Evolutionary conservation across 2,888 invertebrate genomes (phyloP).

Genomic region (Timema podura): DNA sequence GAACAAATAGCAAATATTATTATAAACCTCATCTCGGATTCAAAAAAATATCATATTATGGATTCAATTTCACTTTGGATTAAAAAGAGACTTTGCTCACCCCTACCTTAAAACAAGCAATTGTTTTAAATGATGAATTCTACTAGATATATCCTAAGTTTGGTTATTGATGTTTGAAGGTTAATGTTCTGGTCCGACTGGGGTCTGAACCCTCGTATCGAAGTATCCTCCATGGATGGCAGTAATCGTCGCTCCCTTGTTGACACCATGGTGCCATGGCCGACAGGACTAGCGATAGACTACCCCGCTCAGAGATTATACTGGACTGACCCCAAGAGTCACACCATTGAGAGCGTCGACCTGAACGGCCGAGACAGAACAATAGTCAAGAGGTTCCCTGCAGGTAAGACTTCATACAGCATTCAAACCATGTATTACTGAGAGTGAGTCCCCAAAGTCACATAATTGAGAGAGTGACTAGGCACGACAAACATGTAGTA

Average conservation of each 20-base stretch:
- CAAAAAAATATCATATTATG: too few relatives aligned
- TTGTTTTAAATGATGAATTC: too few relatives aligned
- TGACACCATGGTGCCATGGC: conserved; percentile 61
- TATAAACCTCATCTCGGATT: too few relatives aligned
- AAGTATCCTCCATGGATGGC: conserved; percentile 64
- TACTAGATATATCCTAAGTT: too few relatives aligned
- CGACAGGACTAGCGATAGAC: conserved; percentile 72
- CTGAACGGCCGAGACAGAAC: conserved; percentile 66
- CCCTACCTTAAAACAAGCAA: too few relatives aligned
- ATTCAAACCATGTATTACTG: too few relatives aligned
- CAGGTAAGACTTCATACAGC: conserved; percentile 41
- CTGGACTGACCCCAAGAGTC: conserved; percentile 78
- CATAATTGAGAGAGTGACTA: too few relatives aligned
- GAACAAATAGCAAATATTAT: too few relatives aligned
- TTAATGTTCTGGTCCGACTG: conserved; percentile 73
- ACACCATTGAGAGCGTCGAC: conserved; percentile 63
- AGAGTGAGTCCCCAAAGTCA: too few relatives aligned
- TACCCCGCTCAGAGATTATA: conserved; percentile 70
- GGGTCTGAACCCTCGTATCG: conserved; percentile 60
- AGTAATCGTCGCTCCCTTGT: conserved; percentile 54
- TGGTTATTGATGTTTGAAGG: conserved; percentile 39
- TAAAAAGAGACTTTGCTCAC: too few relatives aligned
- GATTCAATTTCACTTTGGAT: too few relatives aligned
- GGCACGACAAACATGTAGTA: too few relatives aligned
- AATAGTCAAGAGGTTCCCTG: conserved; percentile 53